Evolutionary conservation across 2,888 invertebrate species (phyloP).

Genomic region (Lapara coniferarum): DNA sequence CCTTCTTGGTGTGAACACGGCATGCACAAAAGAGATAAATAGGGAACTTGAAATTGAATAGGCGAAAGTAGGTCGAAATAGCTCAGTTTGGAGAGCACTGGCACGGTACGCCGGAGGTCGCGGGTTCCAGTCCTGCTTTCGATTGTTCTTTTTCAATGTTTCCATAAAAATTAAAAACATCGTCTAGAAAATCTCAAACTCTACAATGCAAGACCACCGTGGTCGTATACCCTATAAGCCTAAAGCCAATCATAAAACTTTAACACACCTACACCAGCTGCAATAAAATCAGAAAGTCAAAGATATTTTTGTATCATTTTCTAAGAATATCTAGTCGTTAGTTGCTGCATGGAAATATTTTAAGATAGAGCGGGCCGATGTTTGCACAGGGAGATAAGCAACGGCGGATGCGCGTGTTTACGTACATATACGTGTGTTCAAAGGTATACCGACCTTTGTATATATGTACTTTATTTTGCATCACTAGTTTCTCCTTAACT

Average conservation of each 20-base stretch:
- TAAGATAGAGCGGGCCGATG: slow-evolving; percentile 66
- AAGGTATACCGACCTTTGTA: slow-evolving; percentile 28
- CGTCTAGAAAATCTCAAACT: no score
- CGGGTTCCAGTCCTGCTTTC: no score
- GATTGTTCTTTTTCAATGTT: no score
- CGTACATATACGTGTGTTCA: slow-evolving; percentile 32
- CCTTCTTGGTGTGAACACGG: no score
- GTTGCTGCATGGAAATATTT: slow-evolving; percentile 75
- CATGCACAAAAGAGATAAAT: no score
- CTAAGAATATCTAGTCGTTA: slow-evolving; percentile 64
- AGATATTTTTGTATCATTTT: slow-evolving; percentile 41
- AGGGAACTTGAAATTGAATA: no score
- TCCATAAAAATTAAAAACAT: no score
- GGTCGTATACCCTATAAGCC: not conserved
- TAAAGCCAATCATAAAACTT: slow-evolving; percentile 9
- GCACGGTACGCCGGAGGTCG: no score
- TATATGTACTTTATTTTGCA: slow-evolving; percentile 11
- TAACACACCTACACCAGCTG: not conserved
- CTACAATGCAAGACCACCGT: not conserved
- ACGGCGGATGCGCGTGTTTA: slow-evolving; percentile 68
- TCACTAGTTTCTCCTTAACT: slow-evolving; percentile 3
- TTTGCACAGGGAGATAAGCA: slow-evolving; percentile 75
- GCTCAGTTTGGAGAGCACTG: no score
- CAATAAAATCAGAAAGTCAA: slow-evolving; percentile 25
- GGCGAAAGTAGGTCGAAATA: no score